phyloP scores from a whole-genome alignment of 2,113 vertebrate species.

The Cephalopterus ornatus region DNA sequence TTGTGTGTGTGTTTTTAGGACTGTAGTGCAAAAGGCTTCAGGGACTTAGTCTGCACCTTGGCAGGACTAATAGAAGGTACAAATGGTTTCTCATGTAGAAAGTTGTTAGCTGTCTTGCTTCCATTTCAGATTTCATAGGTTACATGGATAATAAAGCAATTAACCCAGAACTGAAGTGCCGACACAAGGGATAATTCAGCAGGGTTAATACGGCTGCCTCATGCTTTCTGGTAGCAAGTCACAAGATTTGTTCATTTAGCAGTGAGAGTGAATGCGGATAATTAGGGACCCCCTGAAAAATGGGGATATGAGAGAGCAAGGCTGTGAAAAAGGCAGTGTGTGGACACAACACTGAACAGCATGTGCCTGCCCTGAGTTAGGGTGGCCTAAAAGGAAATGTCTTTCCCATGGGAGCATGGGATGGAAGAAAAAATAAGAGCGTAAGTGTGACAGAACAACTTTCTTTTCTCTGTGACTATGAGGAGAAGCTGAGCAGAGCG shows the following conservation, averaged over 20 bases:
- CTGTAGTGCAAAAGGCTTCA: rapidly evolving
- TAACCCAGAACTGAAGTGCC: neutral
- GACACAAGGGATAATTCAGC: neutral
- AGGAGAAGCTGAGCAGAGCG: neutral
- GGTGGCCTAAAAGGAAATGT: neutral
- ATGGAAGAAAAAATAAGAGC: neutral
- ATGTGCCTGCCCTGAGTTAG: neutral
- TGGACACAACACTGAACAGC: neutral
- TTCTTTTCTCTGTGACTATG: neutral
- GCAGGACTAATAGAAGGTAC: neutral
- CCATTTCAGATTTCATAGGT: neutral
- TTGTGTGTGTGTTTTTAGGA: neutral
- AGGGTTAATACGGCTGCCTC: neutral
- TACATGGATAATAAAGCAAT: neutral
- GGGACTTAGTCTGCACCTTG: neutral
- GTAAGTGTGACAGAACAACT: neutral
- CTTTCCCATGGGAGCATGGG: neutral
- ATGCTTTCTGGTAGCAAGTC: neutral
- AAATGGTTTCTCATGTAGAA: rapidly evolving
- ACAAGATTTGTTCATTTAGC: neutral
- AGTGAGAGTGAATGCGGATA: rapidly evolving
- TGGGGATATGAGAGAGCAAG: neutral
- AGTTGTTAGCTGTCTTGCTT: neutral
- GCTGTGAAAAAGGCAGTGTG: neutral
- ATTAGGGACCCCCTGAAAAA: neutral